Evolutionary conservation across 2,888 invertebrate species (phyloP), one percentile per base, ranked within the genome.

Genomic region (Hemaris fuciformis): DNA sequence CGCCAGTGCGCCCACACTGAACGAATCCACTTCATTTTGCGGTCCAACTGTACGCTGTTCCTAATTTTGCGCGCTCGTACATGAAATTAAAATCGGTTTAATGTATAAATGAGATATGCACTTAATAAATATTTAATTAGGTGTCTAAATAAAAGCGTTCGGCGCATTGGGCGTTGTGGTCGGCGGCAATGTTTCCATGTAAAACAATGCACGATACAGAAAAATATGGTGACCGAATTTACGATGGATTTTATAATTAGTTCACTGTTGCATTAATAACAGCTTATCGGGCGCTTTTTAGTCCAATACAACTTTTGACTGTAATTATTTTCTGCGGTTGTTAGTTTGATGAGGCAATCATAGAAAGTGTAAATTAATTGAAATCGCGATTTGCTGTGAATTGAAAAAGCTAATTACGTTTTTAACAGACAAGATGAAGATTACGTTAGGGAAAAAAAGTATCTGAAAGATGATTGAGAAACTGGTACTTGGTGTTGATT

Each of bases 71-170:
- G 78, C 90, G 86, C 85, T 89, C 87, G 88, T 64, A 86, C 90
- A 89, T 88, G 89, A 91, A 91, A 91, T 92, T 91, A 91, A 92
- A 92, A 92, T 87, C 86, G 81, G 89, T 86, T 91, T 89, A 86
- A 89, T 89, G 89, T 89, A 87, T 88, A 85, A 90, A 88, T 88
- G 89, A 84, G 88, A 89, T 89, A 89, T 89, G 87, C 87, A 88
- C 87, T 91, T 87, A 88, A 91, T 91, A 88, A 89, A 91, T 91
- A 90, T 90, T 91, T 90, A 91, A 91, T 91, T 91, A 89, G 89
- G 88, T 89, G 87, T 87, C 91, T 91, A 91, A 91, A 91, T 91
- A 91, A 90, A 89, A 87, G 88, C 87, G 77, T 69, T 75, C 75
- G 70, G 72, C 72, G 79, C 73, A 73, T 76, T 78, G 69, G 74